Evolutionary conservation across 2,888 invertebrate species (phyloP), one percentile per base, ranked within the genome.

Genomic region (Idaea aversata): DNA sequence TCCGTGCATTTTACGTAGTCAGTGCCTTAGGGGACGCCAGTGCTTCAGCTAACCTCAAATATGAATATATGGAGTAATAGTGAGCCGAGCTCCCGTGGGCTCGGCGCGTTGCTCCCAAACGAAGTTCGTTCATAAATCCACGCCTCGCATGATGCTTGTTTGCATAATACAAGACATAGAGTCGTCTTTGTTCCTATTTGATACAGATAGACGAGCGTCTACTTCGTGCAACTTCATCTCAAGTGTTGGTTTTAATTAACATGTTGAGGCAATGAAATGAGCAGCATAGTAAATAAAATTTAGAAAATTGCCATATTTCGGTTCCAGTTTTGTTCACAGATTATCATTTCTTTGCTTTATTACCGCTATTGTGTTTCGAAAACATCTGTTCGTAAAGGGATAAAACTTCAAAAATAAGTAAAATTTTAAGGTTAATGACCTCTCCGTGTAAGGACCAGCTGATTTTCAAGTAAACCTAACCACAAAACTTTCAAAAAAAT

Each of bases 161-260:
- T 92, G 91, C 91, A 92, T 92, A 92, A 92, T 91, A 92, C 90
- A 91, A 88, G 89, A 91, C 91, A 90, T 87, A 88, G n/a, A n/a
- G 88, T 77, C 81, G 80, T 84, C 89, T 89, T 90, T 90, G 91
- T 91, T 88, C 81, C 78, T 88, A 88, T 88, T 90, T 90, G 90
- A 89, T 88, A 87, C 69, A 47, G 47, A 47, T 47, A 47, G 36
- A 47, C 47, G 47, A 47, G 47, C 47, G 47, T 47, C 47, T 47
- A 47, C 47, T 7, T 13, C 47, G 47, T 47, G 47, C 47, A 47
- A 47, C 47, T 47, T 47, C 47, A 47, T 47, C 47, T 7, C 47
- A 10, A 47, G 47, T 13, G 47, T 47, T 47, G 47, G 47, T 47
- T 47, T 47, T 47, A 47, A 47, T 47, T 47, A 47, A 47, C 0